Evolutionary conservation across 2,797 vertebrate genomes (phyloP).

Genomic region (Scyliorhinus canicula): DNA sequence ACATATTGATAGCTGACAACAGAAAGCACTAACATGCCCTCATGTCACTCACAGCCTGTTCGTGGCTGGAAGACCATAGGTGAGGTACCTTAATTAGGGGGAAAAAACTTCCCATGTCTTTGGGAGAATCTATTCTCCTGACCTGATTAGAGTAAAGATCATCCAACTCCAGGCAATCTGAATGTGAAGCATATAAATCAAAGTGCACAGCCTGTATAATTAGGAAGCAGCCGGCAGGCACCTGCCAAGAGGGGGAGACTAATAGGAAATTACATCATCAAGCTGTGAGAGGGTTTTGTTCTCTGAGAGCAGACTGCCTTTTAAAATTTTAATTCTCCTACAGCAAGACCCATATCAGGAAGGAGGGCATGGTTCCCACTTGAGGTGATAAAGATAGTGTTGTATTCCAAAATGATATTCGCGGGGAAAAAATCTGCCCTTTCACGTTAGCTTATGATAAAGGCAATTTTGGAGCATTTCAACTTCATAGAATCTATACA

Average conservation of each 20-base stretch:
- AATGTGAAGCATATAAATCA: neutral
- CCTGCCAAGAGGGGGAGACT: neutral
- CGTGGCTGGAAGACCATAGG: neutral
- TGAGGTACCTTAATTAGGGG: neutral
- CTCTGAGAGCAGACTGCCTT: neutral
- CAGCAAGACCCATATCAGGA: neutral
- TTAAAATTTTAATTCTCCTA: neutral
- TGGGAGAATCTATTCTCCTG: neutral
- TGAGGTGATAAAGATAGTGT: neutral
- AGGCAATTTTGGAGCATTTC: neutral
- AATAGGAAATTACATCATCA: neutral
- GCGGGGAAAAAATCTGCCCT: neutral
- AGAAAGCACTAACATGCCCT: neutral
- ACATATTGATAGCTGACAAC: conserved; percentile 3
- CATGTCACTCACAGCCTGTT: neutral
- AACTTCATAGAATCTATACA: too few species aligned
- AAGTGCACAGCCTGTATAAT: neutral
- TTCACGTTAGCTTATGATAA: neutral
- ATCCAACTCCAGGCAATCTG: neutral
- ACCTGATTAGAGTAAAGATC: neutral
- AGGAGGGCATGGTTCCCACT: neutral
- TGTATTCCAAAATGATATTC: neutral
- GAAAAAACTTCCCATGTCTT: neutral
- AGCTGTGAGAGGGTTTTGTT: neutral
- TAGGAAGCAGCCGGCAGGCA: neutral